Evolutionary conservation across 2,113 vertebrate species (phyloP).

Genomic region (Felis catus): F.catus_Fca126_mat1.0 CM031413.1:36364501-36365000

Average conservation of each 20-base stretch:
- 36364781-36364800: not conserved
- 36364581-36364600: not conserved
- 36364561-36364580: not conserved
- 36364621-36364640: not conserved
- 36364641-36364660: not conserved
- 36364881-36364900: not conserved
- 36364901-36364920: not conserved
- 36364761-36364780: not conserved
- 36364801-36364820: not conserved
- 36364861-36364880: not conserved
- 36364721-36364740: not conserved
- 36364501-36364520: not conserved
- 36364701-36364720: not conserved
- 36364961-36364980: not conserved
- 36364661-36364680: not conserved
- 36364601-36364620: not conserved
- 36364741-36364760: not conserved
- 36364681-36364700: not conserved
- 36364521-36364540: not conserved
- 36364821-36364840: not conserved
- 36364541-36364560: not conserved
- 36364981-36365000: conserved; percentile 15
- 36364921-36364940: not conserved
- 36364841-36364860: not conserved
- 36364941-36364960: not conserved